Conservation (phyloP, 2,888 invertebrate species). For the Cantharis rustica region DNA sequence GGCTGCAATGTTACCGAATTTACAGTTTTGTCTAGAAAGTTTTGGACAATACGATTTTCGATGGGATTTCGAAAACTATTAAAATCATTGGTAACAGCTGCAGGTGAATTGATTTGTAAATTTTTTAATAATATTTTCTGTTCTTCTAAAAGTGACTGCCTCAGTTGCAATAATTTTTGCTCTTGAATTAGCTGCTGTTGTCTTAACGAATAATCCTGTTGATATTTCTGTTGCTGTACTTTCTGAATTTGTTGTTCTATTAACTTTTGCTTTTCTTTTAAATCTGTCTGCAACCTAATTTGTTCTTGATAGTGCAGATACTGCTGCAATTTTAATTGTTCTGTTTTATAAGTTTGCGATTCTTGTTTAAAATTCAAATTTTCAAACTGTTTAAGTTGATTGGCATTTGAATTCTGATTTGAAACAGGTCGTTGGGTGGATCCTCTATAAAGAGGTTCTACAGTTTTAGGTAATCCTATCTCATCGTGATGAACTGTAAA, state of each 20-base stretch:
- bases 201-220: slow-evolving; percentile 70
- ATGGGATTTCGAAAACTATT: neutral
- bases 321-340: slow-evolving; percentile 51
- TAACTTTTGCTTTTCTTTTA: slow-evolving; percentile 69
- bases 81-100: slow-evolving; percentile 27
- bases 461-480: slow-evolving; percentile 76
- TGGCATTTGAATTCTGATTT: slow-evolving; percentile 28
- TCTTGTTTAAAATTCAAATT: slow-evolving; percentile 36
- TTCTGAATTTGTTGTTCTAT: slow-evolving; percentile 57
- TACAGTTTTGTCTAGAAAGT: neutral
- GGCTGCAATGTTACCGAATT: slow-evolving; percentile 58
- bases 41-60: neutral
- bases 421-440: slow-evolving; percentile 41
- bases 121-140: slow-evolving; percentile 52
- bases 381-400: slow-evolving; percentile 34
- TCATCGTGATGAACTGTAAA: slow-evolving; percentile 86
- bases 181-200: slow-evolving; percentile 68
- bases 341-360: slow-evolving; percentile 25
- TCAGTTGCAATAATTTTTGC: slow-evolving; percentile 55
- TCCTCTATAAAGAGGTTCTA: slow-evolving; percentile 72
- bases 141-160: slow-evolving; percentile 41
- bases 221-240: slow-evolving; percentile 64
- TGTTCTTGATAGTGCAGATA: slow-evolving; percentile 54
- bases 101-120: slow-evolving; percentile 47
- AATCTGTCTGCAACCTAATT: slow-evolving; percentile 49